Evolutionary conservation across 2,113 vertebrate genomes (phyloP).

Genomic region (Petromus typicus): DNA sequence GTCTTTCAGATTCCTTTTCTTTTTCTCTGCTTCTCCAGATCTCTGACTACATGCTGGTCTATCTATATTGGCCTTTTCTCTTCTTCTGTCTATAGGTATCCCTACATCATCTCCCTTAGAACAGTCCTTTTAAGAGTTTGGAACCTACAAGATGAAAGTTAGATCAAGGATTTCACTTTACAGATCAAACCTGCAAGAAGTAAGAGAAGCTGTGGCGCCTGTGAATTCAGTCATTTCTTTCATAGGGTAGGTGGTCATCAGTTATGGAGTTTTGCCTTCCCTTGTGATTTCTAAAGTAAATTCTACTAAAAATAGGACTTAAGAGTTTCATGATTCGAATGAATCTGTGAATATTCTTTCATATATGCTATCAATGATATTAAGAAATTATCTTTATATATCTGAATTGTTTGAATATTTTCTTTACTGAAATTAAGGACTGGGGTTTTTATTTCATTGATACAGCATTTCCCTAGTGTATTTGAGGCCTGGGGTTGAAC

Average conservation of each 20-base stretch:
- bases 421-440: neutral
- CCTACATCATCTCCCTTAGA: conserved; percentile 80
- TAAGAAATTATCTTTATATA: conserved; percentile 27
- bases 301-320: neutral
- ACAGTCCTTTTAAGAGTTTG: conserved; percentile 78
- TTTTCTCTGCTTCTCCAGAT: conserved; percentile 54
- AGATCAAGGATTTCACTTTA: conserved; percentile 75
- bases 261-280: conserved; percentile 33
- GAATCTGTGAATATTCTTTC: neutral
- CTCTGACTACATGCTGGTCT: conserved; percentile 67
- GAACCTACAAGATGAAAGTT: conserved; percentile 78
- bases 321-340: neutral
- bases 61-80: conserved; percentile 80
- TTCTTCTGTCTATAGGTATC: conserved; percentile 79
- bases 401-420: conserved; percentile 17
- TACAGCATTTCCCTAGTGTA: neutral
- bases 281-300: conserved; percentile 6
- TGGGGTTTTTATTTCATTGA: neutral
- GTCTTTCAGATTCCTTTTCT: neutral
- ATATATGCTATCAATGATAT: neutral
- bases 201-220: conserved; percentile 74
- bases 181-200: conserved; percentile 72
- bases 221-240: conserved; percentile 71
- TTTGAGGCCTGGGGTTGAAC: neutral
- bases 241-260: conserved; percentile 70